Base-by-base conservation (phyloP, 2,797 vertebrate genomes). In the Alcedo atthis region DNA sequence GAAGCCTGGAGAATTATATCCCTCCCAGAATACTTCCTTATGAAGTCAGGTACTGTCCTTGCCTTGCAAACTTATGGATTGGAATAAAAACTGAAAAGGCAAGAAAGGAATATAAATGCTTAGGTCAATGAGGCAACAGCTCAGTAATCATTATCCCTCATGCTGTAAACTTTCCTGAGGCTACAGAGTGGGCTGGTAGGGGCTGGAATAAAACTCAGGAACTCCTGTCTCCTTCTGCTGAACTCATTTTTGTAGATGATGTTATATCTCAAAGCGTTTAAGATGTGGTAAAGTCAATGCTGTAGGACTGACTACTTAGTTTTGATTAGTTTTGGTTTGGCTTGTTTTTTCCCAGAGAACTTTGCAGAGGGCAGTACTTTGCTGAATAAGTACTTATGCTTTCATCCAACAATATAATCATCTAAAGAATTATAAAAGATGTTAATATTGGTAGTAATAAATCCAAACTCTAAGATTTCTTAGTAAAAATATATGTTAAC, bases 41-140 rank as follows among this genome's bases (percentile, higher is more conserved):
- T 83, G 82, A 59, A 90, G n/a, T 71, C 82, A 95, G 79, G 77
- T 90, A 74, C 59, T 54, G 63, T 70, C 76, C 62, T 78, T 89
- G 81, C 76, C 73, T 92, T 5, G 0, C 35, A 89, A 94, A 89
- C 10, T 90, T 81, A 67, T 0, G 10, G 45, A 49, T 30, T 70
- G 53, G 57, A n/a, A 69, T 79, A 89, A 75, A 85, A 94, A 33
- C 32, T n/a, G 37, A 70, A 92, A 89, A 92, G 21, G 48, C 22
- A 83, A 49, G 42, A 81, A 67, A 62, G 19, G 43, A 76, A 85
- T 73, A 76, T 21, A 46, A 54, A 76, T 2, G 2, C 14, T 76
- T 35, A 48, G 42, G 49, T 71, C 54, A 75, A 46, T 18, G 51
- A 88, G 28, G 48, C 46, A 66, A 18, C 26, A 73, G 32, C 40